Evolutionary conservation across 2,888 invertebrate genomes (phyloP).

Genomic region (Pogonocherus hispidulus): DNA sequence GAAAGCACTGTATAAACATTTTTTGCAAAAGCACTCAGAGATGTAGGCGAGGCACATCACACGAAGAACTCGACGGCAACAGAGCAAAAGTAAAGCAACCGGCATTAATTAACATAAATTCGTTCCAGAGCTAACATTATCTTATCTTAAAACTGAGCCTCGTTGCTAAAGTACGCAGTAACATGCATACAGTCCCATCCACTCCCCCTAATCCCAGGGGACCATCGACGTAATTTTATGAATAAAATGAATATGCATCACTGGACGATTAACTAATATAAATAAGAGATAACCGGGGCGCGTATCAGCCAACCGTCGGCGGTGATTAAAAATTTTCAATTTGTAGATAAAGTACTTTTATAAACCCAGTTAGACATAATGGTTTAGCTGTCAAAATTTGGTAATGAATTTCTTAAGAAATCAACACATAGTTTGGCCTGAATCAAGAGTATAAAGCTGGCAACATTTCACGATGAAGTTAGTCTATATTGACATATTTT

Average conservation of each 20-base stretch:
- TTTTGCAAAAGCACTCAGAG: neutral
- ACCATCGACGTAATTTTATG: slow-evolving; percentile 64
- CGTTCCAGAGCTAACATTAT: slow-evolving; percentile 45
- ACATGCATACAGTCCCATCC: slow-evolving; percentile 46
- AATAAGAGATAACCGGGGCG: slow-evolving; percentile 38
- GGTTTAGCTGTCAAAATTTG: too few relatives aligned
- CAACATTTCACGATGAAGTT: too few relatives aligned
- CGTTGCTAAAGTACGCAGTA: slow-evolving; percentile 29
- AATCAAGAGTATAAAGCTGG: too few relatives aligned
- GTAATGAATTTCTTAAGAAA: too few relatives aligned
- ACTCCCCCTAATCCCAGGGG: slow-evolving; percentile 58
- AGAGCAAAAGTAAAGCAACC: neutral
- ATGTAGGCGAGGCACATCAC: neutral
- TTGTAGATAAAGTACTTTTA: too few relatives aligned
- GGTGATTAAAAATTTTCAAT: neutral
- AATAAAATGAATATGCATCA: slow-evolving; percentile 61
- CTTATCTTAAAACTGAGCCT: slow-evolving; percentile 56
- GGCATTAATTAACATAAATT: slow-evolving; percentile 20
- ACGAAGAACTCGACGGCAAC: neutral
- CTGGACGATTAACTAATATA: slow-evolving; percentile 62
- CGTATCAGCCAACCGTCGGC: neutral
- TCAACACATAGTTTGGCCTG: too few relatives aligned
- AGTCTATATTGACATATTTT: too few relatives aligned
- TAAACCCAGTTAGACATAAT: too few relatives aligned
- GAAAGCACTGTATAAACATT: too few relatives aligned